Evolutionary conservation across 2,888 invertebrate species (phyloP), one percentile per base, ranked within the genome.

Genomic region (Brachypalpus laphriformis): DNA sequence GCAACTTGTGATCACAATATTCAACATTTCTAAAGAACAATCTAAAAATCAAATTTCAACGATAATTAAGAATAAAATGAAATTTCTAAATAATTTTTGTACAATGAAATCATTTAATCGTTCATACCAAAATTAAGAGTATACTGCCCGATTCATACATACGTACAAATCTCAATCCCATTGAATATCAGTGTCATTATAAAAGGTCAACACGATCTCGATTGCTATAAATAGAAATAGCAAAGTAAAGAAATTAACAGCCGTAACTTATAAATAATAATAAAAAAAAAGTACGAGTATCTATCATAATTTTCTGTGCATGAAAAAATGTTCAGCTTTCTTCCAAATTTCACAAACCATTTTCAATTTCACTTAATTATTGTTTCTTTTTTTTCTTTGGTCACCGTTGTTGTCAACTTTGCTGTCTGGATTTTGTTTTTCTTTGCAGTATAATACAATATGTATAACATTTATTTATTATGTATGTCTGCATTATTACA

Each of bases 261-360:
- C 65, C 56, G 25, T 25, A 2, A 80, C 45, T 31, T 56, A 63
- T 22, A 37, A 42, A 63, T 63, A 70, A 78, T 47, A 71, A 56
- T 61, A 56, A 31, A 51, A n/a, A 51, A 65, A 49, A 65, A 66
- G n/a, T n/a, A n/a, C n/a, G n/a, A 45, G 40, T 66, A 76, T 51
- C 54, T 20, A 20, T 45, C 80, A 75, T 85, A 70, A 68, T 70
- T 75, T 63, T 57, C 68, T 61, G 68, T 71, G 70, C 75, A 83
- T 80, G 78, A 75, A 68, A 83, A 66, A 51, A 80, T 85, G 70
- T 77, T 77, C 56, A 82, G 81, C 81, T 86, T 86, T 86, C 86
- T 82, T 86, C 71, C 59, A 70, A 86, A 86, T 82, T 82, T 82
- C 86, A 86, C 86, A 82, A 82, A 82, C 75, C 86, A 86, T 82